Evolutionary conservation across 2,113 vertebrate genomes (phyloP).

Genomic region (Montifringilla adamsi): DNA sequence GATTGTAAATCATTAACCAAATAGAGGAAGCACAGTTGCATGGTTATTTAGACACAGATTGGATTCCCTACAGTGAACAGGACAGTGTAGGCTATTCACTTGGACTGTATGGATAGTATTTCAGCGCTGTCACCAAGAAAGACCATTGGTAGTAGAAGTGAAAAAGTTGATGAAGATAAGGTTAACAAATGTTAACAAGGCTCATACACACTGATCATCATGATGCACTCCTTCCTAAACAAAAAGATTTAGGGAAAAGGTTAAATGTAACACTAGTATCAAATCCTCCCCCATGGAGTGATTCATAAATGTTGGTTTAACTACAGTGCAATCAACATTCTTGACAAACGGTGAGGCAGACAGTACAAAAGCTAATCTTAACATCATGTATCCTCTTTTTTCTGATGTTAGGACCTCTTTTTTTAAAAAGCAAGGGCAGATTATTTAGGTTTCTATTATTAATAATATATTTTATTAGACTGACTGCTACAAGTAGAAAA

Average conservation of each 20-base stretch:
- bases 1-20: neutral
- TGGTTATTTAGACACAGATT: neutral
- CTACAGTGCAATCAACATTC: neutral
- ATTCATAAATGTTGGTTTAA: neutral
- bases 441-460: neutral
- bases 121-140: neutral
- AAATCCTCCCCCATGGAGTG: slow-evolving; percentile 3
- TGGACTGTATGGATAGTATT: neutral
- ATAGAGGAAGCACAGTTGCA: neutral
- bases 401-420: neutral
- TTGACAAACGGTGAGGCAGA: neutral
- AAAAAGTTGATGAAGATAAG: neutral
- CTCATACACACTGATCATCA: neutral
- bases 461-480: neutral
- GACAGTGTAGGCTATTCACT: neutral
- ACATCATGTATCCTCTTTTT: neutral
- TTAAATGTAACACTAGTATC: neutral
- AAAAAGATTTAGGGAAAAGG: neutral
- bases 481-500: neutral
- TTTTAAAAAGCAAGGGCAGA: neutral
- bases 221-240: neutral
- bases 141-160: neutral
- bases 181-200: neutral
- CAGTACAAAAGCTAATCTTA: neutral
- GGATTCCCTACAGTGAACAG: neutral